Evolutionary conservation across 2,113 vertebrate genomes (phyloP), one percentile per base, ranked within the genome.

Genomic region (Pseudorectes ferrugineus): DNA sequence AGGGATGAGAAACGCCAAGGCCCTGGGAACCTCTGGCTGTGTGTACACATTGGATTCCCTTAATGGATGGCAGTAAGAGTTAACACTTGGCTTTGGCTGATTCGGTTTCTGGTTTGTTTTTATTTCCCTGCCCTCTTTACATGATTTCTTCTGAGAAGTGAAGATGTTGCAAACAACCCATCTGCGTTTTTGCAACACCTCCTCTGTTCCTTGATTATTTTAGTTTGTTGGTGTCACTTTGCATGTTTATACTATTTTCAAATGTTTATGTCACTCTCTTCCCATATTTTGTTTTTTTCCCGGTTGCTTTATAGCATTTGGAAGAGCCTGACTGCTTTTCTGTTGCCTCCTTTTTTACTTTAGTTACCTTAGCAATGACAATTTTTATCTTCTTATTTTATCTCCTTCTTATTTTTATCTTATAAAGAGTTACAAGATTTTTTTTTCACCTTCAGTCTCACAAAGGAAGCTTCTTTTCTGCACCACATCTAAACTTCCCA

Each of bases 161-260:
- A 86, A 78, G 86, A 84, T 91, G 72, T 85, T 92, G 70, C 52
- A 65, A 92, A 85, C 51, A 81, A 92, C 66, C 65, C 84, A 75
- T 72, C 77, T 91, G 89, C n/a, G 6, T 63, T 92, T 95, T 65
- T 71, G 79, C 76, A 81, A 86, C 76, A 89, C 80, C 89, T 86
- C 83, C 88, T 92, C 92, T 92, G 63, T 88, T 81, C 55, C 83
- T 75, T 43, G 76, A 84, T 88, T 89, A 71, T 89, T 96, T 94
- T 82, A 77, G 83, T 67, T 94, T 93, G 79, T 89, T 95, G 80
- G 49, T 94, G 79, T 83, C 54, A 85, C 35, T 95, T 71, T 29
- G 66, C n/a, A 77, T 45, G 76, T 89, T 84, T 85, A 85, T 80
- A 66, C 23, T 62, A 43, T 92, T 92, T 95, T 74, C 85, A 93